Evolutionary conservation across 2,888 invertebrate genomes (phyloP), one percentile per base, ranked within the genome.

Genomic region (Standfussiana lucernea): DNA sequence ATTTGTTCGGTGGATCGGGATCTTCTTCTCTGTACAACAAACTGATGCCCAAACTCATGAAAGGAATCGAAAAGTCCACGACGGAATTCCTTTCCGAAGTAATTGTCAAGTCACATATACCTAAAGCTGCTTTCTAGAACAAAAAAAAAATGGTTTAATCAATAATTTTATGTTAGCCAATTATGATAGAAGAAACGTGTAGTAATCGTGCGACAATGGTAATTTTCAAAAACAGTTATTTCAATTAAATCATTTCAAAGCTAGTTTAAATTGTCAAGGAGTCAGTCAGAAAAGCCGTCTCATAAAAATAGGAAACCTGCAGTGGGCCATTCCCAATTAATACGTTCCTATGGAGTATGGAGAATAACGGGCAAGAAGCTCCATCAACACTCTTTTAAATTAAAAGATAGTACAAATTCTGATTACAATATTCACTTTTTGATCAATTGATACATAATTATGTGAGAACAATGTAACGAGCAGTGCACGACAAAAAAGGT

Each of bases 31-130:
- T 98, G 94, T 98, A 98, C 83, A 99, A 93, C 93, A 99, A 98
- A 89, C 99, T 98, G 83, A 99, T 99, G 61, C 98, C 99, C 84
- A 99, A 95, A 85, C 98, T 98, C 99, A 99, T 99, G 93, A 99
- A 99, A 0, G 99, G 99, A 95, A 98, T 98, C 0, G 99, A 99
- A 94, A 99, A 99, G 92, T 99, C 99, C 1, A 99, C 98, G 21
- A 98, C 98, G 76, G 97, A 97, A 85, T 99, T 98, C 65, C 99
- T 97, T 69, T 98, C 98, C 89, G 98, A 98, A 6, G 99, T 99
- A 72, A 99, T 99, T 5, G 99, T 99, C 85, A 99, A 95, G 91
- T 99, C 99, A 86, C 99, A 99, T 45, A 99, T 98, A 0, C 98
- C 99, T 83, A 99, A 97, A 92, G 99, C 99, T 1, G 99, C 99